These are phyloP conservation scores for Leptoteleia sp. DNA, from an alignment of 1,140 invertebrate genomes.

Conservation along the genomic window DNA sequence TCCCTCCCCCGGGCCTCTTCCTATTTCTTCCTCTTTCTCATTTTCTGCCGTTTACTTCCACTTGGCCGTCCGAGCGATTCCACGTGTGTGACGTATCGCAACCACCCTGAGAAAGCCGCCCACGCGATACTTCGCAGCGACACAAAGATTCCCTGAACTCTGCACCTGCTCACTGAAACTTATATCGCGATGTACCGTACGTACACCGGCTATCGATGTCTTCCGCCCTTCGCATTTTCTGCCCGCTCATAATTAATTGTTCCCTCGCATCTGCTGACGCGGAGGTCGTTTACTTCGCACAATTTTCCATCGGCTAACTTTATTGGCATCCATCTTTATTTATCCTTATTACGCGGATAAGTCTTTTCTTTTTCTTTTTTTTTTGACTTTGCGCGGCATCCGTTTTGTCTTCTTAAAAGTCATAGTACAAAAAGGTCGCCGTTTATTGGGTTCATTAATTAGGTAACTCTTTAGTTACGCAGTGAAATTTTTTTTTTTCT, in stretches of 20 bases:
- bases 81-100: conserved; percentile 76
- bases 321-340: conserved; percentile 29
- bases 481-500: no score
- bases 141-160: conserved; percentile 72
- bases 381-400: no score
- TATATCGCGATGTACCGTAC: conserved; percentile 51
- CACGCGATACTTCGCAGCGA: conserved; percentile 70
- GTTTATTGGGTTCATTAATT: no score
- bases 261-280: conserved; percentile 56
- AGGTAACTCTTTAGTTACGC: no score
- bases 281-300: conserved; percentile 33
- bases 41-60: conserved; percentile 55
- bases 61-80: conserved; percentile 66
- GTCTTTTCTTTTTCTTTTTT: no score
- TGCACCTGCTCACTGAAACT: conserved; percentile 73
- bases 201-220: conserved; percentile 62
- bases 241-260: conserved; percentile 60
- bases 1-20: conserved; percentile 25
- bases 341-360: no score
- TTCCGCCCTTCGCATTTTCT: conserved; percentile 59
- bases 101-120: conserved; percentile 79
- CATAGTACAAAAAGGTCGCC: no score
- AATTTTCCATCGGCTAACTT: conserved; percentile 47
- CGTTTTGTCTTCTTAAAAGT: no score
- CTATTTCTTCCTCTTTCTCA: conserved; percentile 44